These are phyloP conservation scores for Drosophila sturtevanti DNA, from an alignment of 1,140 invertebrate species.

Conservation along the genomic window DNA sequence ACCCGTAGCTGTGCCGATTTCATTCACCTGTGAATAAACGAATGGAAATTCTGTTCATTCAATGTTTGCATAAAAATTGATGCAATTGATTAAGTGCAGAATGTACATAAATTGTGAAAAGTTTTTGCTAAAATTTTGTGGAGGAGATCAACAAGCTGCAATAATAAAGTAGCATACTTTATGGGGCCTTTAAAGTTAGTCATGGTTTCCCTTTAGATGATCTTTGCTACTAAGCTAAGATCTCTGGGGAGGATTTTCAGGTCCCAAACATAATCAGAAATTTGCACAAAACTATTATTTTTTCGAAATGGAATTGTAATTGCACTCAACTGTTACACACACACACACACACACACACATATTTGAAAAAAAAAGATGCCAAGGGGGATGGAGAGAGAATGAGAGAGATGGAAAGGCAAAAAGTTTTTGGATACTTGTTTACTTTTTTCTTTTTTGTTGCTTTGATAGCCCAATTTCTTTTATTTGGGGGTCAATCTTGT, in stretches of 20 bases:
- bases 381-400: slow-evolving; percentile 11
- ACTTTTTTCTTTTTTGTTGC: slow-evolving; percentile 28
- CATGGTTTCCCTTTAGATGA: neutral
- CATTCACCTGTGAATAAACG: neutral
- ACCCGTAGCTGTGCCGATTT: neutral
- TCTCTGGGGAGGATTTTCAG: slow-evolving; percentile 32
- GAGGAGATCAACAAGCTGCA: neutral
- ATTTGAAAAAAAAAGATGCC: slow-evolving; percentile 52
- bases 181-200: neutral
- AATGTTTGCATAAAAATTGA: slow-evolving; percentile 6
- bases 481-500: slow-evolving; percentile 76
- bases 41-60: slow-evolving; percentile 5
- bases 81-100: slow-evolving; percentile 6
- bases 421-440: slow-evolving; percentile 28
- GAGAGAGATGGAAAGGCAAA: neutral
- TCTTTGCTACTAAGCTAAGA: neutral
- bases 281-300: slow-evolving; percentile 65
- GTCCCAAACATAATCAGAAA: slow-evolving; percentile 69
- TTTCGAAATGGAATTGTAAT: slow-evolving; percentile 76
- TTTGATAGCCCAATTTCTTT: slow-evolving; percentile 75
- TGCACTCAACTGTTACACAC: slow-evolving; percentile 47
- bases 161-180: neutral
- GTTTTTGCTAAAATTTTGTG: neutral
- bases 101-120: neutral
- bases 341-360: neutral